Evolutionary conservation across 2,888 invertebrate species (phyloP), one percentile per base, ranked within the genome.

Genomic region (Hydrotaea diabolus): DNA sequence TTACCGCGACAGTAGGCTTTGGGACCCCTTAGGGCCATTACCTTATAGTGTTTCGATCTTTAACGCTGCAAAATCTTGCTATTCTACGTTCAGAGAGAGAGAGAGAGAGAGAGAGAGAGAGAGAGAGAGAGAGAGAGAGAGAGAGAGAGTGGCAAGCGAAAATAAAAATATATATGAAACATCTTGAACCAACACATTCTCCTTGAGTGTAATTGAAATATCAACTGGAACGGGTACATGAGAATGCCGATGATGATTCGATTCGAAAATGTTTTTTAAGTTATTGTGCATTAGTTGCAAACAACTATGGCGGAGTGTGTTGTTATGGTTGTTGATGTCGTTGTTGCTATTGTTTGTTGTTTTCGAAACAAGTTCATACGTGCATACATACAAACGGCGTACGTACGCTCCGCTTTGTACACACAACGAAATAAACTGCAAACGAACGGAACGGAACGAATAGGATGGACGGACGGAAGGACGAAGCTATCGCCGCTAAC

Each of bases 221-320:
- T 13, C 49, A 49, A 49, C n/a, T 15, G 13, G n/a, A 13, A 49
- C 59, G 26, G 15, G 26, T 15, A 4, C 2, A 59, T 26, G 26
- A 0, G 23, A 2, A 15, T 59, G 59, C 23, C 15, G 59, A 59
- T 26, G 59, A 19, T 69, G 57, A 36, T 77, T 64, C 26, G 31
- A 31, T 49, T 64, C 36, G 64, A 53, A 26, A 59, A 49, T 36
- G 31, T 53, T 62, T 64, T 17, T 21, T n/a, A 43, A 43, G 46
- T 26, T 53, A 71, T 71, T 75, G 64, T 62, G 62, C 62, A 62
- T 64, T 64, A 49, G 62, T 75, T 64, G 62, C 62, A 59, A 71
- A 31, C 59, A 75, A 75, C 49, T 36, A 46, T 62, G 75, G 31
- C 74, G 57, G 23, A 69, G 69, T 75, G 69, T 75, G 31, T 31